phyloP scores from a whole-genome alignment of 2,888 invertebrate genomes.

The Exocentrus adspersus region DNA sequence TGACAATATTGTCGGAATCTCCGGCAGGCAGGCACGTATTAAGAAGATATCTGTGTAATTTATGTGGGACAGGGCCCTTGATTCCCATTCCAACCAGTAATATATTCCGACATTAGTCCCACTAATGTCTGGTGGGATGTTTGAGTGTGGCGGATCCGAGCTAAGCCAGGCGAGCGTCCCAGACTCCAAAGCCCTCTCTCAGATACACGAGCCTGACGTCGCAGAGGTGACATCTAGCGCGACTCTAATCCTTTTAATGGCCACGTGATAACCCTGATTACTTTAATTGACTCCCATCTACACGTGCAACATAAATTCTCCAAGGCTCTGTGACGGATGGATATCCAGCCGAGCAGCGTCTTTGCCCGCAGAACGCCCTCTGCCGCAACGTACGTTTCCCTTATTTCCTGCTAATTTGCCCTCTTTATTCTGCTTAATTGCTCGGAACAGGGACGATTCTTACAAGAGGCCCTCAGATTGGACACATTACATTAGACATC shows the following conservation, averaged over 20 bases:
- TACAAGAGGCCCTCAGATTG: neutral
- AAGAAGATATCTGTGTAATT: slow-evolving; percentile 62
- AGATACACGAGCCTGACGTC: slow-evolving; percentile 59
- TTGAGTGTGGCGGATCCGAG: slow-evolving; percentile 58
- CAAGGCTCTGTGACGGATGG: slow-evolving; percentile 34
- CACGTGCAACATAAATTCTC: slow-evolving; percentile 63
- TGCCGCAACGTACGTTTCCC: neutral
- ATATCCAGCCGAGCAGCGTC: slow-evolving; percentile 17
- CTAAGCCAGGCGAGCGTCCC: slow-evolving; percentile 55
- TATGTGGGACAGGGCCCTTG: slow-evolving; percentile 55
- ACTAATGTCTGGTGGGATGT: slow-evolving; percentile 63
- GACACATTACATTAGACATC: no score
- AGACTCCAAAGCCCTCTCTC: slow-evolving; percentile 54
- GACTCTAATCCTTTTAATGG: slow-evolving; percentile 74
- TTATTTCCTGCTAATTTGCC: neutral
- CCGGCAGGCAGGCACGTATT: slow-evolving; percentile 61
- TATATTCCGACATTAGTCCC: slow-evolving; percentile 64
- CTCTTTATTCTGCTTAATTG: neutral
- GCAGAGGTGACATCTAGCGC: slow-evolving; percentile 60
- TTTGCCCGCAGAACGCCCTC: neutral
- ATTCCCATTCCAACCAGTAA: slow-evolving; percentile 56
- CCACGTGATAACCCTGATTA: slow-evolving; percentile 76
- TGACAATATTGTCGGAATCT: slow-evolving; percentile 57
- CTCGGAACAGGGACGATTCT: neutral
- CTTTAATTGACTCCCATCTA: slow-evolving; percentile 77